A percentile compares a stretch with the other conserved stretches of the same genome.
These are phyloP conservation scores for Teleopsis dalmanni DNA, from an alignment of 1,140 invertebrate genomes.

Conservation along the genomic window DNA sequence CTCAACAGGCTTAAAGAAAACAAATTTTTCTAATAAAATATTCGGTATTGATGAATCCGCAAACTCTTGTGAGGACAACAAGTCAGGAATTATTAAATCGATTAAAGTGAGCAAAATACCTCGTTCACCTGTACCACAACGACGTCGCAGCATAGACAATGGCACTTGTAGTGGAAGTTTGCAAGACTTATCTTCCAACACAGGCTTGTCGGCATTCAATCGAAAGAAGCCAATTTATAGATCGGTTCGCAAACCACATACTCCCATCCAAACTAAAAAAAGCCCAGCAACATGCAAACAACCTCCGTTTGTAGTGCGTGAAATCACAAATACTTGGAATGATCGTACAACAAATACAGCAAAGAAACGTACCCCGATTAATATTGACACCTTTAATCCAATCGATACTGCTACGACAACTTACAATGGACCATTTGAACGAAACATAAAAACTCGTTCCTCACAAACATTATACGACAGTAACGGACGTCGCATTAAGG, in stretches of 20 bases:
- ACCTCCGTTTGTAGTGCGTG: slow-evolving; percentile 36
- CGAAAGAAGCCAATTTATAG: slow-evolving; percentile 35
- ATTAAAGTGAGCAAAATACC: slow-evolving; percentile 31
- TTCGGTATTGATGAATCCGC: slow-evolving; percentile 34
- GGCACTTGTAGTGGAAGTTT: slow-evolving; percentile 31
- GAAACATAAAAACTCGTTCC: slow-evolving; percentile 54
- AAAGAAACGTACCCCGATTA: slow-evolving; percentile 54
- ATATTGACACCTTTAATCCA: slow-evolving; percentile 58
- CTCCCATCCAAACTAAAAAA: slow-evolving; percentile 2
- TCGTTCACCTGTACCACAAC: slow-evolving; percentile 30
- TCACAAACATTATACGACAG: slow-evolving; percentile 55
- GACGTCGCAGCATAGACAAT: slow-evolving; percentile 34
- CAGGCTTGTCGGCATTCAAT: slow-evolving; percentile 18
- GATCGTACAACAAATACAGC: slow-evolving; percentile 47
- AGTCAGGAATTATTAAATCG: background rate
- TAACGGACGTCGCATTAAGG: slow-evolving; percentile 48
- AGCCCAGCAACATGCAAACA: slow-evolving; percentile 42
- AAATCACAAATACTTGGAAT: slow-evolving; percentile 62
- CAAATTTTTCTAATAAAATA: slow-evolving; percentile 52
- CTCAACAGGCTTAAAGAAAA: slow-evolving; percentile 58
- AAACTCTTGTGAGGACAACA: background rate
- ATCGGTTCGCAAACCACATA: slow-evolving; percentile 36
- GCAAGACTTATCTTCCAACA: slow-evolving; percentile 29
- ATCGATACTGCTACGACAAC: slow-evolving; percentile 9
- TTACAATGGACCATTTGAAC: slow-evolving; percentile 47